These are phyloP conservation scores for Melitaea athalia DNA, from an alignment of 2,888 invertebrate species.

Conservation along the genomic window DNA sequence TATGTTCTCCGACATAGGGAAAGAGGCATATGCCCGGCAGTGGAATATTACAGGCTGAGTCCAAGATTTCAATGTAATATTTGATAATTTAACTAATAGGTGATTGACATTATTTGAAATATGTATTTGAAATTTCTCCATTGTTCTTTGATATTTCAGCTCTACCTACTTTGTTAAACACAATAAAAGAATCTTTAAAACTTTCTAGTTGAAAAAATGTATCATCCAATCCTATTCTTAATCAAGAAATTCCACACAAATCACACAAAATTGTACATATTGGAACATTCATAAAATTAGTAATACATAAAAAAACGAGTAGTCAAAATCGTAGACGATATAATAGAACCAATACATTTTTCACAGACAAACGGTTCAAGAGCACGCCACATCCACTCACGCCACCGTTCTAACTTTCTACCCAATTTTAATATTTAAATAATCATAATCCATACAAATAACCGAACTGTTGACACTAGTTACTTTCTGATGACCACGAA, in stretches of 20 bases:
- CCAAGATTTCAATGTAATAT: too few species aligned
- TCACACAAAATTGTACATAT: neutral
- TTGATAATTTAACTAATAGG: too few species aligned
- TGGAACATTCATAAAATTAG: conserved; percentile 23
- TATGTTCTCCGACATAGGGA: too few species aligned
- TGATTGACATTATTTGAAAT: too few species aligned
- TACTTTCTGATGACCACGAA: conserved; percentile 24
- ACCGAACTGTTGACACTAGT: conserved; percentile 39
- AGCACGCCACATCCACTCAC: conserved; percentile 39
- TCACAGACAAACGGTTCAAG: conserved; percentile 33
- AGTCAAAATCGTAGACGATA: conserved; percentile 28
- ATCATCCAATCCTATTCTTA: too few species aligned
- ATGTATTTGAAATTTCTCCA: too few species aligned
- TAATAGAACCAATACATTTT: conserved; percentile 31
- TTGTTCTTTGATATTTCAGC: too few species aligned
- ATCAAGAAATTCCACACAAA: neutral
- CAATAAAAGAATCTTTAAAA: too few species aligned
- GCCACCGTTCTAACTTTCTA: conserved; percentile 39
- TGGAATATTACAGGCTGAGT: too few species aligned
- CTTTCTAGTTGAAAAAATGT: too few species aligned
- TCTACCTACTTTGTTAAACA: too few species aligned
- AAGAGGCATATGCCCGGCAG: too few species aligned
- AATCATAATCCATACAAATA: conserved; percentile 40
- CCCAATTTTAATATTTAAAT: conserved; percentile 47
- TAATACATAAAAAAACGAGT: conserved; percentile 22